These are phyloP conservation scores for Acrocera orbiculus DNA, from an alignment of 2,888 invertebrate species.

Conservation along the genomic window DNA sequence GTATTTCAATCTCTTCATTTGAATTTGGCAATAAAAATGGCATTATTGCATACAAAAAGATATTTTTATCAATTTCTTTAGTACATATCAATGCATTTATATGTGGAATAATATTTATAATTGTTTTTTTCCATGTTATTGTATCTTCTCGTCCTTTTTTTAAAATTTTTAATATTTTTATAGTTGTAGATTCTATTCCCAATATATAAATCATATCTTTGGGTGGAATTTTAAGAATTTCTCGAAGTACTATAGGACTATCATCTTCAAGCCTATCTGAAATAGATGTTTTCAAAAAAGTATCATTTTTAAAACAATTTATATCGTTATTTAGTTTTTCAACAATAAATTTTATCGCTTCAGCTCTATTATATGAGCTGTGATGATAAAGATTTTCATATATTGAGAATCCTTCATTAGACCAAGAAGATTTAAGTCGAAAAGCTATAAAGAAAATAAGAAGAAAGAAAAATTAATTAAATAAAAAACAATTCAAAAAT, in stretches of 20 bases:
- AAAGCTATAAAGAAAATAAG: conserved; percentile 26
- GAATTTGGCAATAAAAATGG: conserved; percentile 19
- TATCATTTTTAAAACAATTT: conserved; percentile 35
- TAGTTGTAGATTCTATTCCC: conserved; percentile 31
- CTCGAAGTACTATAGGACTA: conserved; percentile 39
- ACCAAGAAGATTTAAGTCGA: conserved; percentile 37
- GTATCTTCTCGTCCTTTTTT: conserved; percentile 26
- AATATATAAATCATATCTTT: conserved; percentile 30
- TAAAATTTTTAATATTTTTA: conserved; percentile 36
- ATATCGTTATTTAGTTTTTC: conserved; percentile 35
- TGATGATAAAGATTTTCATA: conserved; percentile 58
- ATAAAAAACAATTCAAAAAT: not conserved
- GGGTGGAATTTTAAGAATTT: conserved; percentile 34
- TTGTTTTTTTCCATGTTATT: conserved; percentile 24
- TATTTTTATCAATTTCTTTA: conserved; percentile 25
- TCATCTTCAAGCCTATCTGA: conserved; percentile 51
- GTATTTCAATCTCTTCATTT: not conserved
- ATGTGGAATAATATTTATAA: conserved; percentile 34
- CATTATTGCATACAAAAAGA: conserved; percentile 21
- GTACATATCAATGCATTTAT: conserved; percentile 32
- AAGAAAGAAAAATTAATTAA: conserved; percentile 2
- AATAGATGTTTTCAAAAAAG: conserved; percentile 46
- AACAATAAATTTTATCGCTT: conserved; percentile 47
- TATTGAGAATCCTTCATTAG: conserved; percentile 36
- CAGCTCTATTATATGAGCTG: conserved; percentile 42